phyloP scores from a whole-genome alignment of 2,888 invertebrate species.

The Cephus runcator region DNA sequence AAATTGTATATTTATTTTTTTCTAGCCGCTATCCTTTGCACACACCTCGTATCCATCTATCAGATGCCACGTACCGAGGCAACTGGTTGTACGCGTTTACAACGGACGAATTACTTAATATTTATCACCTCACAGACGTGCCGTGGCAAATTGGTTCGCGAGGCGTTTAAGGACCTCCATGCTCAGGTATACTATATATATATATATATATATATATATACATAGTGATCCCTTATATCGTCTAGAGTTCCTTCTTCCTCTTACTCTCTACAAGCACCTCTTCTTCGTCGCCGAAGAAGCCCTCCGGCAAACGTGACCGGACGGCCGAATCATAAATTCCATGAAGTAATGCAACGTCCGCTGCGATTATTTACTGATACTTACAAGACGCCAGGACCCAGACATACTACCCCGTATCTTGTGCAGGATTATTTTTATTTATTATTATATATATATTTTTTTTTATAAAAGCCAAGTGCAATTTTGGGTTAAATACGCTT shows the following conservation, averaged over 20 bases:
- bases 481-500: neutral
- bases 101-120: slow-evolving; percentile 39
- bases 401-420: slow-evolving; percentile 11
- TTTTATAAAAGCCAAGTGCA: neutral
- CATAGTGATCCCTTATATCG: neutral
- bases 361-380: slow-evolving; percentile 63
- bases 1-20: neutral
- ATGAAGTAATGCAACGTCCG: slow-evolving; percentile 60
- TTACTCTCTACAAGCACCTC: too few species aligned
- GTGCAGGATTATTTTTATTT: neutral
- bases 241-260: slow-evolving; percentile 6
- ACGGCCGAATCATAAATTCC: slow-evolving; percentile 62
- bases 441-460: neutral
- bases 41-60: neutral
- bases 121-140: slow-evolving; percentile 49
- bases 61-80: neutral
- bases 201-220: too few species aligned
- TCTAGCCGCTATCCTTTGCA: neutral
- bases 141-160: slow-evolving; percentile 53
- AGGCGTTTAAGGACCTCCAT: slow-evolving; percentile 40
- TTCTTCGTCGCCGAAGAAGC: slow-evolving; percentile 38
- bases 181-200: neutral
- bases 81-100: slow-evolving; percentile 6
- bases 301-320: slow-evolving; percentile 53
- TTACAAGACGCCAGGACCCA: slow-evolving; percentile 46